phyloP scores from a whole-genome alignment of 2,888 invertebrate genomes.

The Cryptus viduatorius region DNA sequence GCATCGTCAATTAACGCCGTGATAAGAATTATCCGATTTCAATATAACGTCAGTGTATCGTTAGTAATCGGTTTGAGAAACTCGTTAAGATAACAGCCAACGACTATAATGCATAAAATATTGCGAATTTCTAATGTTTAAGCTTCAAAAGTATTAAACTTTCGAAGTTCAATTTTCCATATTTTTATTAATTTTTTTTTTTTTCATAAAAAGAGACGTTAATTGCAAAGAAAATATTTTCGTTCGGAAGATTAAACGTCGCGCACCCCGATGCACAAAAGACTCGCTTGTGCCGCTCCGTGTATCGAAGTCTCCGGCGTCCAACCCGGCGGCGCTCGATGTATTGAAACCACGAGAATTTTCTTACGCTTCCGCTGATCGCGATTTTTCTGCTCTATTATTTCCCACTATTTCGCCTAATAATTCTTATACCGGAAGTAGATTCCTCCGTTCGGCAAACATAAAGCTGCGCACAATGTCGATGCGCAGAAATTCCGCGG shows the following conservation, averaged over 20 bases:
- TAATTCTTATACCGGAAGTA: constrained; percentile 27
- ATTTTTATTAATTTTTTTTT: background rate
- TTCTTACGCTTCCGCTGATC: no score
- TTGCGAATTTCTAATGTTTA: background rate
- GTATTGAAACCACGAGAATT: background rate
- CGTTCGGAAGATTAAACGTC: background rate
- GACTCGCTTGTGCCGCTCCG: constrained; percentile 36
- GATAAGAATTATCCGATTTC: background rate
- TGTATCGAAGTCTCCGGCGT: constrained; percentile 54
- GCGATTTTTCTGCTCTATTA: background rate
- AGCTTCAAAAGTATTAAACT: background rate
- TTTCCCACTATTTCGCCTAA: background rate
- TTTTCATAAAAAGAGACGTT: background rate
- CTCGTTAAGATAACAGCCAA: background rate
- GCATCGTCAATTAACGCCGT: background rate
- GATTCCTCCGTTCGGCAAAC: constrained; percentile 26
- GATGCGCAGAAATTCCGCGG: constrained; percentile 29
- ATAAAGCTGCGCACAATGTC: background rate
- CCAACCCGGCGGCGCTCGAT: background rate
- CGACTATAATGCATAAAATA: background rate
- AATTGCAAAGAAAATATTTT: background rate
- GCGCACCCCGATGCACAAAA: constrained; percentile 4
- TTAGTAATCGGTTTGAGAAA: background rate
- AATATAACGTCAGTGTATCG: background rate
- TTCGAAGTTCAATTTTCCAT: no score